A percentile compares a stretch with the other conserved stretches of the same genome.
phyloP scores from a whole-genome alignment of 2,888 invertebrate genomes.

The Callosobruchus maculatus region DNA sequence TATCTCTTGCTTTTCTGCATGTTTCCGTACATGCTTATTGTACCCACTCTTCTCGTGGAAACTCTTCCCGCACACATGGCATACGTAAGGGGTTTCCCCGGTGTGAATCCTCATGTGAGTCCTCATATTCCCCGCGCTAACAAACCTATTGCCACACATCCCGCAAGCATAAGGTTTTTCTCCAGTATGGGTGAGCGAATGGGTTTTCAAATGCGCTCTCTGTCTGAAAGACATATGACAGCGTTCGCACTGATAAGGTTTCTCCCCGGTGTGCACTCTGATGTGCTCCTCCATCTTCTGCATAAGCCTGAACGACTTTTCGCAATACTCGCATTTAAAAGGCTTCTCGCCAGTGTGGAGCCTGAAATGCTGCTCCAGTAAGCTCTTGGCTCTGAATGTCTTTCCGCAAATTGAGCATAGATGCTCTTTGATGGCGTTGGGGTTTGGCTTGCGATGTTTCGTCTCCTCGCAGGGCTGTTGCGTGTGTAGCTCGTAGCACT shows the following conservation, averaged over 20 bases:
- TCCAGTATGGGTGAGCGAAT: conserved; percentile 19
- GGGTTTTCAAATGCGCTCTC: conserved; percentile 18
- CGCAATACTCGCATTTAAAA: conserved; percentile 18
- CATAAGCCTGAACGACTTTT: conserved; percentile 12
- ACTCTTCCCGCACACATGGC: conserved; percentile 21
- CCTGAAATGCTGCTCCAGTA: conserved; percentile 16
- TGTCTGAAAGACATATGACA: conserved; percentile 19
- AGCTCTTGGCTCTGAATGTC: conserved; percentile 17
- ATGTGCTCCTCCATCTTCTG: not conserved
- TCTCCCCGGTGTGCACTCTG: conserved; percentile 17
- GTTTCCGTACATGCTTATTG: conserved; percentile 26
- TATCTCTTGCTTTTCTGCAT: conserved; percentile 4
- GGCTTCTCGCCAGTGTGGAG: conserved; percentile 19
- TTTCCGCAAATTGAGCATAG: conserved; percentile 14
- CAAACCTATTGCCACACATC: conserved; percentile 19
- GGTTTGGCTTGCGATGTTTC: not conserved
- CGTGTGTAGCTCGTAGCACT: not conserved
- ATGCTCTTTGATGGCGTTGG: not conserved
- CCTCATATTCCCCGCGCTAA: conserved; percentile 19
- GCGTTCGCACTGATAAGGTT: conserved; percentile 16
- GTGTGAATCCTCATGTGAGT: conserved; percentile 22
- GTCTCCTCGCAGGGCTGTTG: not conserved
- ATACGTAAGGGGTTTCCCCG: conserved; percentile 25
- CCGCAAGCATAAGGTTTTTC: conserved; percentile 20
- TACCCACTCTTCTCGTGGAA: conserved; percentile 28